Evolutionary conservation across 2,888 invertebrate species (phyloP), one percentile per base, ranked within the genome.

Genomic region (Apomyelois bistriatella): DNA sequence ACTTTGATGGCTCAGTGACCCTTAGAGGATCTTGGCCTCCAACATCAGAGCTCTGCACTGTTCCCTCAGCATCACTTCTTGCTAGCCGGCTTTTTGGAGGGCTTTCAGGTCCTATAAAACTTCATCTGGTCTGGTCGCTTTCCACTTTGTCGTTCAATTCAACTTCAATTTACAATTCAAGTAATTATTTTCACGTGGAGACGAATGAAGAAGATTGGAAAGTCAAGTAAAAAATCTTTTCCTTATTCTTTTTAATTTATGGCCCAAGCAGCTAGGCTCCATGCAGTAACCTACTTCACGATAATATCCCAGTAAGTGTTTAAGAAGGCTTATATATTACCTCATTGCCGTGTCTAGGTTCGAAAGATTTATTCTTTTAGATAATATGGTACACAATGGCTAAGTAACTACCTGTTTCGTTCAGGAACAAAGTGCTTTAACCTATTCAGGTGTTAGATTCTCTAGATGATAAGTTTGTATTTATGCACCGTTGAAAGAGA

Each of bases 281-380:
- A 48, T 59, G 58, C 60, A 62, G 63, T 57, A 60, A 66, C 65
- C 65, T 58, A 64, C 63, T 64, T 57, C 55, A 42, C 55, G 74
- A 76, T 76, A 66, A 59, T 63, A 70, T 74, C 72, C 62, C 62
- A 64, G 57, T 66, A 65, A 72, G 71, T 71, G 72, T 75, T 71
- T 68, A 65, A 66, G 56, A 52, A 55, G 59, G 60, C 54, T 60
- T 70, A 70, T 75, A 74, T 75, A 76, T 66, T 53, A 61, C 28
- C 48, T 55, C 59, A 61, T 58, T 60, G 58, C 57, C 61, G 53
- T 55, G 57, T 53, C 56, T 54, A 58, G 56, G 50, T 54, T 51
- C 46, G 46, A 52, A 48, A 61, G 70, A 72, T 72, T 70, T 74
- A 74, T 71, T 64, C 61, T 46, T 38, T 9, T n/a, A 66, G 74